Evolutionary conservation across 2,797 vertebrate species (phyloP).

Genomic region (Micrastur ruficollis): DNA sequence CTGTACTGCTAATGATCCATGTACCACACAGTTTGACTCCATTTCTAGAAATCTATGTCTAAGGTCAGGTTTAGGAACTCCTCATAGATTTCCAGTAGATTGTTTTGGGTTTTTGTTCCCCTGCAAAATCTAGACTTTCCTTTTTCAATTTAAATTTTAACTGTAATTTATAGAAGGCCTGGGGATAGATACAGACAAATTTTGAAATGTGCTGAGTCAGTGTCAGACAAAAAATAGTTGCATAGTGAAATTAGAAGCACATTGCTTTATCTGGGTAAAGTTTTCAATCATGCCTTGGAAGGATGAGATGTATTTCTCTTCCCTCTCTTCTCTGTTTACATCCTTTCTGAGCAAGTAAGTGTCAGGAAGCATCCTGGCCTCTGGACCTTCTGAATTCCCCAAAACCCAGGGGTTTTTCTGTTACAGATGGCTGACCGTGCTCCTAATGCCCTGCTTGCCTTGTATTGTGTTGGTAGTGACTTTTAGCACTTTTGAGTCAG

Average conservation of each 20-base stretch:
- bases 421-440: not conserved
- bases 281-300: not conserved
- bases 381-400: not conserved
- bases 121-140: not conserved
- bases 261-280: not conserved
- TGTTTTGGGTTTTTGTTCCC: too few species aligned
- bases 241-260: not conserved
- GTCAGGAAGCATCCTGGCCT: not conserved
- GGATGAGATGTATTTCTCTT: not conserved
- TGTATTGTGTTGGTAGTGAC: not conserved
- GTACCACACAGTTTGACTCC: not conserved
- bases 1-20: not conserved
- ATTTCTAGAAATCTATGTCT: not conserved
- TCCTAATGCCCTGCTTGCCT: not conserved
- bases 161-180: not conserved
- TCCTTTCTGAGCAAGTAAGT: not conserved
- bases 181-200: not conserved
- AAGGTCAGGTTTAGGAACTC: not conserved
- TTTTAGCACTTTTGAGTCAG: not conserved
- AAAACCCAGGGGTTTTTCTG: not conserved
- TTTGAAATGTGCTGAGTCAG: not conserved
- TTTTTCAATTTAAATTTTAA: not conserved
- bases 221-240: not conserved
- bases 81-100: not conserved
- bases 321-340: not conserved